Evolutionary conservation across 2,888 invertebrate genomes (phyloP), one percentile per base, ranked within the genome.

Genomic region (Pheosia tremula): DNA sequence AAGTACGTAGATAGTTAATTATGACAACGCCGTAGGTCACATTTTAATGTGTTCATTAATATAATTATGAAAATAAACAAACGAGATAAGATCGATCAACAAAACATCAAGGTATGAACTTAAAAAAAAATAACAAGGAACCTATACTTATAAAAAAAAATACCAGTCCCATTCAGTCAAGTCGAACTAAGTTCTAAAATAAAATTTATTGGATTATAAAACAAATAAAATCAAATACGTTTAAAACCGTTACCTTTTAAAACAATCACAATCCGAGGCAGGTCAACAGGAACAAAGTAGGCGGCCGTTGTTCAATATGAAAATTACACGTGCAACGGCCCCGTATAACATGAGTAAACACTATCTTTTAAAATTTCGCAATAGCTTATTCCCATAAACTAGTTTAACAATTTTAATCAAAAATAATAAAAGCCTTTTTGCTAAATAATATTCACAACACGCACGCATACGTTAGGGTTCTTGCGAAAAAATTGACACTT

Each of bases 211-310:
- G 54, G 49, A 56, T 59, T 56, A 37, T 58, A n/a, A n/a, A n/a
- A 6, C 41, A 63, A 59, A 67, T 65, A 62, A 47, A 49, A 65
- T 58, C 64, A 68, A 69, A 74, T 55, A 75, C 72, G 74, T 72
- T 64, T 74, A 75, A 83, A 89, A 86, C 90, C 90, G 91, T 91
- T 92, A 92, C 91, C 91, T 91, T 91, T 91, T 87, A 79, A 88
- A 91, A 88, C 77, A 78, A 88, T 84, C 87, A 86, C 87, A 85
- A 87, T 72, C 80, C 80, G 76, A 85, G 80, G 78, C 87, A 86
- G 86, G 86, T 88, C 87, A 88, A 83, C 88, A 88, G 87, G 88
- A 89, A 89, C 88, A 84, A 90, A 85, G 88, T 88, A 87, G 84
- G 84, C 81, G 87, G 84, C 81, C 77, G 81, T 82, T 60, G 80